A percentile compares a stretch with the other conserved stretches of the same genome.
Evolutionary conservation across 2,888 invertebrate species (phyloP).

Genomic region (Xiphydria camelus): DNA sequence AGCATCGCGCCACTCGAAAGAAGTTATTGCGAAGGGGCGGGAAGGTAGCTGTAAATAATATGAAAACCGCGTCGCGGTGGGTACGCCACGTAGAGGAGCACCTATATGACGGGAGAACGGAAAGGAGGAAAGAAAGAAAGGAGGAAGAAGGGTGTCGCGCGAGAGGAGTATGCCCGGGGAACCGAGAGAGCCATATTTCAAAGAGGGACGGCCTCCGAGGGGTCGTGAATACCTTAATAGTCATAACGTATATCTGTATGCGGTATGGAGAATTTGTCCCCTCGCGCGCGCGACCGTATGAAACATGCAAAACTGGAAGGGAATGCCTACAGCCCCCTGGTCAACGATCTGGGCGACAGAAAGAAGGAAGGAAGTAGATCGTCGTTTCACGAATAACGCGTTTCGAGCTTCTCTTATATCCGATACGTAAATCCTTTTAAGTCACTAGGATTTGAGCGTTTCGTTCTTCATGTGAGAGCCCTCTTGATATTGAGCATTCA

Average conservation of each 20-base stretch:
- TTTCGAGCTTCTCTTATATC: too few species aligned
- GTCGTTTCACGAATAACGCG: too few species aligned
- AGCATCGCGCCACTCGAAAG: neutral
- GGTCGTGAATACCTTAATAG: constrained; percentile 55
- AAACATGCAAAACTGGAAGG: too few species aligned
- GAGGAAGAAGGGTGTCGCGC: neutral
- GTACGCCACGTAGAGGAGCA: constrained; percentile 10
- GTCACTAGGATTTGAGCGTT: too few species aligned
- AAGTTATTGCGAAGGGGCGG: neutral
- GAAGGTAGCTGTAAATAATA: constrained; percentile 44
- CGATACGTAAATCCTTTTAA: too few species aligned
- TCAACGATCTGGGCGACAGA: too few species aligned
- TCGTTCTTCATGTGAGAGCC: too few species aligned
- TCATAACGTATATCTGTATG: constrained; percentile 42
- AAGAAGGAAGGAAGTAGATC: too few species aligned
- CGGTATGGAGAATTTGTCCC: constrained; percentile 17
- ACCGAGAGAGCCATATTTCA: constrained; percentile 45
- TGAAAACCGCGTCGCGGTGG: constrained; percentile 29
- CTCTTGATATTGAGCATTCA: too few species aligned
- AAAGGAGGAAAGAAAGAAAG: constrained; percentile 8
- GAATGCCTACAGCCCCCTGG: too few species aligned
- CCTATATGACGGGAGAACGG: neutral
- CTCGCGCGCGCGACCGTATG: neutral
- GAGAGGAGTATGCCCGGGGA: neutral
- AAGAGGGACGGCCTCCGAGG: constrained; percentile 48